Percentiles rank a stretch among this genome's conserved stretches.
phyloP scores from a whole-genome alignment of 2,113 vertebrate species.

The Pholis gunnellus region DNA sequence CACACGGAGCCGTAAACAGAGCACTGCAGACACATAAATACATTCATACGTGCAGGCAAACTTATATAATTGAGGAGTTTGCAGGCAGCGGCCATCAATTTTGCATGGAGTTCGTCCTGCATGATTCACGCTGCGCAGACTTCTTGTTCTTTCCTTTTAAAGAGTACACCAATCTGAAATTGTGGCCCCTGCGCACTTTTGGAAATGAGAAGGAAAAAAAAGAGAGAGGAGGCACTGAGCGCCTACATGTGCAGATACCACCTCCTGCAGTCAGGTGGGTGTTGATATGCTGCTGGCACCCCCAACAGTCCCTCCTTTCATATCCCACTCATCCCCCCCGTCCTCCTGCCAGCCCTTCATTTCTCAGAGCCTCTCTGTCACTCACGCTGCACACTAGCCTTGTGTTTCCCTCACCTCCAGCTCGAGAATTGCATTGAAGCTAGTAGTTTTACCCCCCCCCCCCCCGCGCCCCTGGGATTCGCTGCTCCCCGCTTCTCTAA shows the following conservation, averaged over 20 bases:
- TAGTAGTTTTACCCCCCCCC: constrained; percentile 1
- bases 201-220: constrained; percentile 3
- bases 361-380: constrained; percentile 60
- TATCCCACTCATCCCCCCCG: constrained; percentile 61
- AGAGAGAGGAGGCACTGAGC: constrained; percentile 45
- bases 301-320: constrained; percentile 68
- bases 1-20: constrained; percentile 71
- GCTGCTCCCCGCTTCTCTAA: constrained; percentile 60
- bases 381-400: constrained; percentile 44
- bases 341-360: constrained; percentile 63
- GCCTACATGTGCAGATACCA: constrained; percentile 59
- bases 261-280: constrained; percentile 70
- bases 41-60: constrained; percentile 64
- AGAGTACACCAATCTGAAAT: constrained; percentile 41
- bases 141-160: constrained; percentile 38
- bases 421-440: constrained; percentile 29
- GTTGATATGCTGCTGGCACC: constrained; percentile 68
- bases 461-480: constrained; percentile 52
- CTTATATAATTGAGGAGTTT: constrained; percentile 78
- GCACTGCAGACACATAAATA: constrained; percentile 63
- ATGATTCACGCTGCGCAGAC: constrained; percentile 64
- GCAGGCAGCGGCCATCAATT: constrained; percentile 71
- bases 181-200: constrained; percentile 31
- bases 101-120: constrained; percentile 71
- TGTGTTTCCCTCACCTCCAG: constrained; percentile 17